Conservation (phyloP, 2,797 vertebrate species). For the Balearica regulorum region DNA sequence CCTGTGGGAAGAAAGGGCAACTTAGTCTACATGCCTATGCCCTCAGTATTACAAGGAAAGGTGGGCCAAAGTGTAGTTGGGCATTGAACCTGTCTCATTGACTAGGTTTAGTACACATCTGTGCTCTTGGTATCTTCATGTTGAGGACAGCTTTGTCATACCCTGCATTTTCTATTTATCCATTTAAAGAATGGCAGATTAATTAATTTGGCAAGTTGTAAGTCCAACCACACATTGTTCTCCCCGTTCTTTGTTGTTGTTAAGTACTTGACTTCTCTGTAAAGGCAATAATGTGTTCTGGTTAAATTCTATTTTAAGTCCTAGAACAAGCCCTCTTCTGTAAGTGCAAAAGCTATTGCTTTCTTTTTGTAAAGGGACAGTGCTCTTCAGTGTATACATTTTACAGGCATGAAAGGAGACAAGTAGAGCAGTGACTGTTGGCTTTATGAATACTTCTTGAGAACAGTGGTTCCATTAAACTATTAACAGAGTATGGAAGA, state of each 20-base stretch:
- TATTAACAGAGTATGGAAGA: not conserved
- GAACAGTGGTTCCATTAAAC: not conserved
- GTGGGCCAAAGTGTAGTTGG: not conserved
- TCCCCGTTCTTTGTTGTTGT: not conserved
- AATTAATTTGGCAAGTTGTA: not conserved
- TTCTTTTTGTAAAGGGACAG: not conserved
- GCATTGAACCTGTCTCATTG: not conserved
- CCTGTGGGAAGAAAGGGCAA: not conserved
- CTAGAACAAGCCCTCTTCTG: not conserved
- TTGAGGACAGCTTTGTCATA: not conserved
- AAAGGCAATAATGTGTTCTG: not conserved
- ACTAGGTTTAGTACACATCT: not conserved
- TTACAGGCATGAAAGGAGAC: not conserved
- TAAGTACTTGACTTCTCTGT: not conserved
- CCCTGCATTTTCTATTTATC: not conserved
- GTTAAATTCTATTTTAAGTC: not conserved
- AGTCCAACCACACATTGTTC: not conserved
- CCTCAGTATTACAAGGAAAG: not conserved
- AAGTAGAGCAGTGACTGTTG: not conserved
- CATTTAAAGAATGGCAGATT: not conserved
- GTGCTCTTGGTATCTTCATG: not conserved
- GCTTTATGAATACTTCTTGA: not conserved
- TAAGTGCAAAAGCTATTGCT: not conserved
- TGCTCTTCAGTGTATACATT: not conserved
- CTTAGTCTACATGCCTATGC: accelerated